Conservation (phyloP, 2,888 invertebrate genomes). For the Thera obeliscata region DNA sequence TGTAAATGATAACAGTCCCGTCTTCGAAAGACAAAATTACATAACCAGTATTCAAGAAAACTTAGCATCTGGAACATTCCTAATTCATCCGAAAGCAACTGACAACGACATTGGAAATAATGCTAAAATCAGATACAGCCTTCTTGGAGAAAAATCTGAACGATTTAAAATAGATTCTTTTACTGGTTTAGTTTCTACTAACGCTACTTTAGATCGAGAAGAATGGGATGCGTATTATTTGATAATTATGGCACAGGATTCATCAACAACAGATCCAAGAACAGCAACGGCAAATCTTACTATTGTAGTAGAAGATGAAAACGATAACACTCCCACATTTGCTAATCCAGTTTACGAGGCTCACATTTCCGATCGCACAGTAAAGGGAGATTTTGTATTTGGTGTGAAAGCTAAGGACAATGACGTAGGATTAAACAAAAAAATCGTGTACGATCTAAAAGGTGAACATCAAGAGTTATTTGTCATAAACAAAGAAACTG, state of each 20-base stretch:
- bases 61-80: conserved; percentile 89
- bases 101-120: conserved; percentile 94
- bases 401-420: conserved; percentile 94
- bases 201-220: conserved; percentile 90
- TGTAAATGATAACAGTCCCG: conserved; percentile 96
- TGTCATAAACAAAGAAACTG: conserved; percentile 90
- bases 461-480: conserved; percentile 92
- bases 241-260: conserved; percentile 94
- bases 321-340: conserved; percentile 94
- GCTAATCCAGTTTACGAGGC: conserved; percentile 90
- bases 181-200: conserved; percentile 91
- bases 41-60: conserved; percentile 93
- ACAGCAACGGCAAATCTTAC: conserved; percentile 93
- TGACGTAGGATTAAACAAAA: conserved; percentile 92
- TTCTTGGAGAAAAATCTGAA: conserved; percentile 92
- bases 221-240: conserved; percentile 90
- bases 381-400: conserved; percentile 93
- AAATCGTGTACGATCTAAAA: conserved; percentile 90
- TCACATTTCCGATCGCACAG: conserved; percentile 92
- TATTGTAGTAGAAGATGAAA: conserved; percentile 91
- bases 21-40: conserved; percentile 93
- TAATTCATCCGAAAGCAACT: conserved; percentile 90
- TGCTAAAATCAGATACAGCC: conserved; percentile 93
- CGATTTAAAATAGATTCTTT: conserved; percentile 91
- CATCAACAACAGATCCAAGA: conserved; percentile 92